Percentiles rank a stretch among this genome's conserved stretches.
These are phyloP conservation scores for Dolichotis patagonum DNA, from an alignment of 2,113 vertebrate species.

Conservation along the genomic window DNA sequence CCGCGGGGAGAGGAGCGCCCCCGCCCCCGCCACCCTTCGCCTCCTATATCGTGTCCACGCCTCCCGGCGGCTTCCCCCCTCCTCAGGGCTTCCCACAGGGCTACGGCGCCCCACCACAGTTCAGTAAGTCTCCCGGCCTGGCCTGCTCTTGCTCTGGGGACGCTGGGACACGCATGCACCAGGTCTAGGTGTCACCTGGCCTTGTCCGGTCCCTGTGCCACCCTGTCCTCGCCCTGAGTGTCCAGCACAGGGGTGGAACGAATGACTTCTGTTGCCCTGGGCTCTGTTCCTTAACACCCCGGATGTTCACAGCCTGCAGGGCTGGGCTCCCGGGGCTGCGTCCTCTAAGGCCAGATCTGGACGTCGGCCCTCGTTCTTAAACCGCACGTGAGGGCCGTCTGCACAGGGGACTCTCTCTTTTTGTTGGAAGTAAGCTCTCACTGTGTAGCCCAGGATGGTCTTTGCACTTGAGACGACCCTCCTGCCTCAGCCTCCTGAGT, in stretches of 20 bases:
- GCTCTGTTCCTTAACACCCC: background rate
- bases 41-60: constrained; percentile 95
- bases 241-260: background rate
- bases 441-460: background rate
- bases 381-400: background rate
- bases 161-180: background rate
- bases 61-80: constrained; percentile 94
- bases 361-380: background rate
- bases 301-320: background rate
- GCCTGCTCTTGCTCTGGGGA: background rate
- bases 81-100: constrained; percentile 97
- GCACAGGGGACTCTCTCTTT: background rate
- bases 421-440: background rate
- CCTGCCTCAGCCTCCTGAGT: background rate
- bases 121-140: constrained; percentile 90
- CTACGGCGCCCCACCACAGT: constrained; percentile 96
- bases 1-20: constrained; percentile 94
- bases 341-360: background rate
- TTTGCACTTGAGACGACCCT: background rate
- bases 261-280: background rate
- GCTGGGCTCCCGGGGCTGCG: background rate
- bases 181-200: background rate
- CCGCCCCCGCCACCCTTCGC: constrained; percentile 96
- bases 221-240: too few relatives aligned
- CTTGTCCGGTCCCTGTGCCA: background rate